These are phyloP conservation scores for Cottoperca gobio DNA, from an alignment of 2,797 vertebrate genomes.

Conservation along the genomic window DNA sequence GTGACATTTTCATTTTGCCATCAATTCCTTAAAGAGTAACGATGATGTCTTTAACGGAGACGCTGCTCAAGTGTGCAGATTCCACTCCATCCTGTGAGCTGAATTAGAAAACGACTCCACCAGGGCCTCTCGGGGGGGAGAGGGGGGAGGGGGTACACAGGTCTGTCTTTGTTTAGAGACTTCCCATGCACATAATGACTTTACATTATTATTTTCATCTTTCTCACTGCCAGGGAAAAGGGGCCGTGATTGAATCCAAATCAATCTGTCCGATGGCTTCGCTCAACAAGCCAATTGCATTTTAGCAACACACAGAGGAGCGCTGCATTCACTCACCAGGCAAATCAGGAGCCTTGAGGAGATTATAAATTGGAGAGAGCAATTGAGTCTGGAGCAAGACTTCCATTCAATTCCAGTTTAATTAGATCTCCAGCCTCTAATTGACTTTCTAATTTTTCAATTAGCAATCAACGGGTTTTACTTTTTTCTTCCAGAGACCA, in stretches of 20 bases:
- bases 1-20: constrained; percentile 83
- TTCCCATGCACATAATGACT: constrained; percentile 70
- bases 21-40: constrained; percentile 71
- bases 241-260: constrained; percentile 72
- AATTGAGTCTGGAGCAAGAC: constrained; percentile 85
- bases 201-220: constrained; percentile 76
- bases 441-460: constrained; percentile 99
- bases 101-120: constrained; percentile 58
- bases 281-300: constrained; percentile 67
- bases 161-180: constrained; percentile 73
- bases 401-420: constrained; percentile 96
- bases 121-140: constrained; percentile 18
- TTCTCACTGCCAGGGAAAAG: constrained; percentile 50
- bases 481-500: constrained; percentile 77
- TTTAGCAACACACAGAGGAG: constrained; percentile 59
- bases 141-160: constrained; percentile 41
- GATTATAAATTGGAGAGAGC: constrained; percentile 77
- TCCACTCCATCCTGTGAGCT: constrained; percentile 36
- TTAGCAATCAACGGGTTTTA: constrained; percentile 95
- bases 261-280: constrained; percentile 70
- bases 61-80: constrained; percentile 45
- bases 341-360: constrained; percentile 73
- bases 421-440: constrained; percentile 96
- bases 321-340: constrained; percentile 58
- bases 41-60: constrained; percentile 68